Evolutionary conservation across 1,140 invertebrate species (phyloP).

Genomic region (Leptinotarsa defecta): DNA sequence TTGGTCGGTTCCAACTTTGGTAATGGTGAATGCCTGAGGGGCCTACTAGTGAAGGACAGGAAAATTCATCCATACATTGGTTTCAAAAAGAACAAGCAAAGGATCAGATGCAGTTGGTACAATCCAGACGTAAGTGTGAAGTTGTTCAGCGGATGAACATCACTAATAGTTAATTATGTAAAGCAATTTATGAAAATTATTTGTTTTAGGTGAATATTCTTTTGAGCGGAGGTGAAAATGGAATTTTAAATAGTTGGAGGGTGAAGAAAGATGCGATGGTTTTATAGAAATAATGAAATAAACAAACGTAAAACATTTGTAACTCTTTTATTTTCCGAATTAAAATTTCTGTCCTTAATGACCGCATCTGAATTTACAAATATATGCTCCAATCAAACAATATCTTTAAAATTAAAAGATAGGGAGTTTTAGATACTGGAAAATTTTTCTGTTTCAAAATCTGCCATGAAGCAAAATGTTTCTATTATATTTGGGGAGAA

Average conservation of each 20-base stretch:
- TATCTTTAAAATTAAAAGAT: neutral
- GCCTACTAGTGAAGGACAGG: slow-evolving; percentile 60
- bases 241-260: slow-evolving; percentile 67
- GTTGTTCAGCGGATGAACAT: neutral
- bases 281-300: slow-evolving; percentile 8
- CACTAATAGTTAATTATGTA: slow-evolving; percentile 8
- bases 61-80: slow-evolving; percentile 61
- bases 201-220: slow-evolving; percentile 61
- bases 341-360: slow-evolving; percentile 12
- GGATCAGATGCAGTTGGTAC: slow-evolving; percentile 67
- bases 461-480: no score
- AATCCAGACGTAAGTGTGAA: slow-evolving; percentile 62
- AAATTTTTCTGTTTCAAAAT: neutral
- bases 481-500: neutral
- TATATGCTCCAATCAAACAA: neutral
- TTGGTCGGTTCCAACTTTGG: slow-evolving; percentile 66
- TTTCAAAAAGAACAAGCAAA: slow-evolving; percentile 68
- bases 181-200: slow-evolving; percentile 23
- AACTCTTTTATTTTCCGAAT: slow-evolving; percentile 6
- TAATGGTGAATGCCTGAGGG: slow-evolving; percentile 59
- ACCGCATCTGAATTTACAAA: neutral
- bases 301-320: neutral
- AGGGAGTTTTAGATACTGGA: slow-evolving; percentile 1
- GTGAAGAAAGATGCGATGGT: slow-evolving; percentile 10
- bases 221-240: slow-evolving; percentile 70